Evolutionary conservation across 2,888 invertebrate genomes (phyloP), one percentile per base, ranked within the genome.

Genomic region (Metacarcinus magister): DNA sequence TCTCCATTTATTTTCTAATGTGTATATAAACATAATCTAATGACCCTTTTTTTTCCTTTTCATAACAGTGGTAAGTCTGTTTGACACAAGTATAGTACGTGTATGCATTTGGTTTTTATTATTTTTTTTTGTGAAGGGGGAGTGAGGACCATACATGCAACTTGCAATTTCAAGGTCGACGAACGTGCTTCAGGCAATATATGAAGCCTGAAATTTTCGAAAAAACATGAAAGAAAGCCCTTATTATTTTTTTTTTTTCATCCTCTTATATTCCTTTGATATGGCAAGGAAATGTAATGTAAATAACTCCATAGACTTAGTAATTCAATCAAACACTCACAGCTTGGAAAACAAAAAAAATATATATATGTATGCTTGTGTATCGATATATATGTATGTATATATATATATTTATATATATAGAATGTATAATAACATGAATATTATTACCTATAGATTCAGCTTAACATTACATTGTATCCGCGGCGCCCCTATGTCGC

Each of bases 341-440:
- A 32, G 32, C n/a, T 91, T n/a, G 44, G n/a, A n/a, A 67, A 23
- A 67, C 13, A 67, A 67, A 67, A 23, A 67, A 48, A 46, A 91
- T 46, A 90, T 23, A 43, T 39, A 13, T 13, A 23, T 39, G 2
- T 39, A 44, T 93, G 19, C 5, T 2, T 93, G 19, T 93, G 28
- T 93, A 7, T 94, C 32, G 32, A 44, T 94, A 28, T 94, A 28
- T 94, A 28, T 90, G 44, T 94, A 54, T 90, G 19, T 90, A 46
- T 54, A 19, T 90, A 39, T 54, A 19, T 90, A 39, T 94, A 39
- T 94, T 48, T 89, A 90, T 94, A 90, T 54, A 16, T 90, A 90
- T 94, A 90, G 13, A 23, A 10, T 39, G 16, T 39, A 67, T 23
- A n/a, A n/a, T 67, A 67, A n/a, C n/a, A 67, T 23, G 16, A 67